Evolutionary conservation across 2,888 invertebrate genomes (phyloP).

Genomic region (Eupithecia vulgata): DNA sequence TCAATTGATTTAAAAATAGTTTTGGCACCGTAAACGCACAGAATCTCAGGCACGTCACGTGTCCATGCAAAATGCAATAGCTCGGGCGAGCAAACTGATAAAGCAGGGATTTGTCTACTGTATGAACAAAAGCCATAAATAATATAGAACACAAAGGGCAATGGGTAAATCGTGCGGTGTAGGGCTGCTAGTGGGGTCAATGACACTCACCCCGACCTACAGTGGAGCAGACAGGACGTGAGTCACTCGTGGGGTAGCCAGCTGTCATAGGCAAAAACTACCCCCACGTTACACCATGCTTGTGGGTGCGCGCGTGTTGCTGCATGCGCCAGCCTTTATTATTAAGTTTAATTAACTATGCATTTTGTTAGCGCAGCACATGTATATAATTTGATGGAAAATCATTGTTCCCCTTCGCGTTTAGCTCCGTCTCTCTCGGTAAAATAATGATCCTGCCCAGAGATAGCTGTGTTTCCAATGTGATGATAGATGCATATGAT

Average conservation of each 20-base stretch:
- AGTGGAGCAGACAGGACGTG: constrained; percentile 81
- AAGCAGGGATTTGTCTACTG: constrained; percentile 58
- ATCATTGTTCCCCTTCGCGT: constrained; percentile 27
- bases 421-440: constrained; percentile 10
- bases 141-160: constrained; percentile 77
- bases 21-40: constrained; percentile 4
- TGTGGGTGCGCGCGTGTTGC: constrained; percentile 57
- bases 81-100: constrained; percentile 61
- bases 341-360: constrained; percentile 43
- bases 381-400: constrained; percentile 29
- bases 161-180: constrained; percentile 75
- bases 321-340: constrained; percentile 45
- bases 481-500: constrained; percentile 12
- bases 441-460: constrained; percentile 6
- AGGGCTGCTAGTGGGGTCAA: constrained; percentile 81
- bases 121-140: constrained; percentile 71
- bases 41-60: constrained; percentile 45
- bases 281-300: constrained; percentile 60
- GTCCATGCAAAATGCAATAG: constrained; percentile 64
- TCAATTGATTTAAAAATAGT: not conserved
- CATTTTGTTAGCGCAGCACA: constrained; percentile 32
- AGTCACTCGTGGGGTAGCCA: constrained; percentile 81
- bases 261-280: constrained; percentile 81
- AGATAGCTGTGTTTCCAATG: constrained; percentile 3
- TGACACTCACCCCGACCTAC: constrained; percentile 80